Base-by-base conservation (phyloP, 2,888 invertebrate genomes). In the Drosophila siamana region DNA sequence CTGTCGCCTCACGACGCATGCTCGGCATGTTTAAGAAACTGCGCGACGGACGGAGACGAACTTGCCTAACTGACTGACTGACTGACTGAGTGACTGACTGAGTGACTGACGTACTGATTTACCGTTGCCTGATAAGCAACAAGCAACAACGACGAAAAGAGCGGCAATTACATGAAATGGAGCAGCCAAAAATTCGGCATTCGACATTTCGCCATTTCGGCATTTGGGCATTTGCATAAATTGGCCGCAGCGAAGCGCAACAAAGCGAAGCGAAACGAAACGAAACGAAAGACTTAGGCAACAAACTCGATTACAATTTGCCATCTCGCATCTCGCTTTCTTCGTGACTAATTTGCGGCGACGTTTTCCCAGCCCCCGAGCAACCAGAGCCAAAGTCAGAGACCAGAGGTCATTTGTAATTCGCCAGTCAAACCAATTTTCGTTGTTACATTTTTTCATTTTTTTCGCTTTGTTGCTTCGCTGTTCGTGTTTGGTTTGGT, bases 81-180 rank as follows among this genome's bases (percentile, higher is more conserved):
- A 16, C 52, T 50, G 50, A 8, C 43, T 50, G 22, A 15, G 33
- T 48, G 40, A 16, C 41, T 57, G 50, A 15, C 50, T 47, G 59
- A 28, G 47, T 75, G 71, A 71, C 59, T 78, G 82, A 80, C 82
- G 70, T 79, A 85, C 86, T 82, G 80, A 86, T 83, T 86, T 83
- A 83, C 83, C 78, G 86, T 83, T 83, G 77, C 68, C 62, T 69
- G 79, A 79, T 79, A 80, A 79, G 69, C 78, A 65, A 11, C 16
- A 43, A 28, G n/a, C 19, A 5, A 40, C 19, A 19, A 11, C 36
- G 26, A 54, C 41, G 59, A 60, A 62, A 74, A 64, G 61, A 74
- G 85, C 74, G 82, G 85, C 82, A 82, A 82, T 82, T 82, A 82
- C 82, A 82, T 74, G 74, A 82, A 82, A 68, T 85, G 82, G 85